phyloP scores from a whole-genome alignment of 1,140 invertebrate genomes.

The Physella acuta region DNA sequence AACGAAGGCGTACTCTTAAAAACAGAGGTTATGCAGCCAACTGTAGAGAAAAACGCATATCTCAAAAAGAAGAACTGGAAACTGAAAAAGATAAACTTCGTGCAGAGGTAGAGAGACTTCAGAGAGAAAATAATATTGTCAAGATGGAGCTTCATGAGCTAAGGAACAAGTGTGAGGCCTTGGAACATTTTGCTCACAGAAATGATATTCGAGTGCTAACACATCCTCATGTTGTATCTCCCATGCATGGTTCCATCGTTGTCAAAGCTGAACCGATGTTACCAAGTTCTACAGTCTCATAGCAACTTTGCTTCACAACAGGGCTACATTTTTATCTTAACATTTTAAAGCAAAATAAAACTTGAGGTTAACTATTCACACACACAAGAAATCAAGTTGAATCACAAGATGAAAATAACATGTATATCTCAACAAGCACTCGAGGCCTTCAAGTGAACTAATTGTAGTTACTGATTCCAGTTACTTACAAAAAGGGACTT shows the following conservation, averaged over 20 bases:
- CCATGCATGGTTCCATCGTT: slow-evolving; percentile 41
- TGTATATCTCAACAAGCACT: not conserved
- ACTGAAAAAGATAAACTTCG: slow-evolving; percentile 66
- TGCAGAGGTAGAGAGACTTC: slow-evolving; percentile 52
- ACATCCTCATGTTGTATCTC: slow-evolving; percentile 32
- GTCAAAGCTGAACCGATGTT: slow-evolving; percentile 43
- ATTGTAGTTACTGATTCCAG: slow-evolving; percentile 5
- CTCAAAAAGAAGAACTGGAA: slow-evolving; percentile 69
- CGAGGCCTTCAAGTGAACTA: slow-evolving; percentile 15
- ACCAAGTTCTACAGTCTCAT: slow-evolving; percentile 23
- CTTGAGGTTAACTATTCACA: not conserved
- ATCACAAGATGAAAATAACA: too few species aligned
- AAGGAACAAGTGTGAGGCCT: slow-evolving; percentile 52
- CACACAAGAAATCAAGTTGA: too few species aligned
- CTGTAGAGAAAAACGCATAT: slow-evolving; percentile 70
- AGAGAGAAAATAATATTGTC: slow-evolving; percentile 54
- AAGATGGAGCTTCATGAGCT: slow-evolving; percentile 53
- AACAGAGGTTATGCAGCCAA: slow-evolving; percentile 99
- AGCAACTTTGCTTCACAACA: slow-evolving; percentile 1
- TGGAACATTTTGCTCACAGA: slow-evolving; percentile 50
- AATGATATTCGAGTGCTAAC: slow-evolving; percentile 46
- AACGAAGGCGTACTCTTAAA: slow-evolving; percentile 94
- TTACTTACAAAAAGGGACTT: slow-evolving; percentile 18
- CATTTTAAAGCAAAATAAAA: not conserved
- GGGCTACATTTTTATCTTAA: not conserved